Conservation (phyloP, 2,888 invertebrate genomes). For the Sarcophaga caerulescens region DNA sequence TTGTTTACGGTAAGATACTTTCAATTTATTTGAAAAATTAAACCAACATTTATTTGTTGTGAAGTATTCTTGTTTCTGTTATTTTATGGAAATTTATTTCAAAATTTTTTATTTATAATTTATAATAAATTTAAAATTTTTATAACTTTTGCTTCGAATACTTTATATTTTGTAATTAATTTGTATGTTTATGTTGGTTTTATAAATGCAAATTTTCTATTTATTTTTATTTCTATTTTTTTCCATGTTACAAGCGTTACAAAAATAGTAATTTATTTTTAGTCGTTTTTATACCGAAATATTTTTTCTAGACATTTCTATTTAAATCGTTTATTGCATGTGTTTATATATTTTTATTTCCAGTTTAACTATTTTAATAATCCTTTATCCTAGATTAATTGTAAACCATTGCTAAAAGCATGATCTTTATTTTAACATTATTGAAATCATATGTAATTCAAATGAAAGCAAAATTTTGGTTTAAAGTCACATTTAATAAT, state of each 20-base stretch:
- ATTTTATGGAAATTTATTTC: constrained; percentile 6
- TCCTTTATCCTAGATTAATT: no score
- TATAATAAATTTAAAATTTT: not conserved
- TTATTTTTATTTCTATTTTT: constrained; percentile 37
- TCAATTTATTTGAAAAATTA: not conserved
- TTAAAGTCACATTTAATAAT: not conserved
- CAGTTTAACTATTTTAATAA: no score
- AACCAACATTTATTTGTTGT: not conserved
- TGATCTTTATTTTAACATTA: not conserved
- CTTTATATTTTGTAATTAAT: not conserved
- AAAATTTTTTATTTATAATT: not conserved
- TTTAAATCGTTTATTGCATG: constrained; percentile 28
- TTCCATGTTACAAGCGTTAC: constrained; percentile 59
- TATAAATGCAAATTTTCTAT: constrained; percentile 61
- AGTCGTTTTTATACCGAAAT: constrained; percentile 48
- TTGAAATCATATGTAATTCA: not conserved
- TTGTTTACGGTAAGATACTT: no score
- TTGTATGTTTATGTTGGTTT: constrained; percentile 17
- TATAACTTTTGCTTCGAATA: constrained; percentile 14
- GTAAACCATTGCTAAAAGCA: not conserved
- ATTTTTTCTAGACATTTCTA: constrained; percentile 31
- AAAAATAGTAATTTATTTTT: constrained; percentile 66
- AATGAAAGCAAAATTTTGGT: no score
- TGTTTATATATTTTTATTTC: constrained; percentile 5
- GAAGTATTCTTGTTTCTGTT: not conserved